Evolutionary conservation across 2,888 invertebrate genomes (phyloP).

Genomic region (Falcaria lacertinaria): DNA sequence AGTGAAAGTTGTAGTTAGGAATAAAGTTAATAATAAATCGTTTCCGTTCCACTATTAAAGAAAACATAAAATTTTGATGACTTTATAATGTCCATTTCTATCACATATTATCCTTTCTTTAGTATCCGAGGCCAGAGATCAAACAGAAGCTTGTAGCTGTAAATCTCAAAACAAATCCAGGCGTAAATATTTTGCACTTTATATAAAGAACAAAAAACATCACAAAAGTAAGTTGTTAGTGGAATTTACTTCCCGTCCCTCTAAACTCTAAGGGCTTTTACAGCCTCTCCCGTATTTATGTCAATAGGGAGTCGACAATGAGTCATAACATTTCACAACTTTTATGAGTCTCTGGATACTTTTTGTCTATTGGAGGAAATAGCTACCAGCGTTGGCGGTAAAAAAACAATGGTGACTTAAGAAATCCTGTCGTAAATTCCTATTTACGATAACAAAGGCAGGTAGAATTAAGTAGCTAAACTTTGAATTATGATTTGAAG

Average conservation of each 20-base stretch:
- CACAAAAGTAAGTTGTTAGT: constrained; percentile 35
- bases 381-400: constrained; percentile 34
- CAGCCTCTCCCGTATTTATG: constrained; percentile 44
- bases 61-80: too few species aligned
- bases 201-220: constrained; percentile 30
- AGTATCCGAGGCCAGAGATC: too few species aligned
- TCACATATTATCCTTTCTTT: too few species aligned
- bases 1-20: too few species aligned
- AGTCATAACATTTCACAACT: constrained; percentile 50
- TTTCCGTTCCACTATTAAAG: too few species aligned
- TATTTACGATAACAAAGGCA: constrained; percentile 10
- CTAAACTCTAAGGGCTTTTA: constrained; percentile 40
- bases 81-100: too few species aligned
- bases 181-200: constrained; percentile 32
- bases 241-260: constrained; percentile 37
- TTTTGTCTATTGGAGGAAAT: constrained; percentile 28
- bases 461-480: too few species aligned
- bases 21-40: too few species aligned
- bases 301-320: constrained; percentile 51
- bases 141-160: constrained; percentile 7
- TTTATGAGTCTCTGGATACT: constrained; percentile 37
- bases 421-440: constrained; percentile 12
- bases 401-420: constrained; percentile 17
- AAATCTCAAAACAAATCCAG: constrained; percentile 18
- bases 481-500: too few species aligned